Evolutionary conservation across 2,797 vertebrate genomes (phyloP), one percentile per base, ranked within the genome.

Genomic region (Sorex maritimensis): DNA sequence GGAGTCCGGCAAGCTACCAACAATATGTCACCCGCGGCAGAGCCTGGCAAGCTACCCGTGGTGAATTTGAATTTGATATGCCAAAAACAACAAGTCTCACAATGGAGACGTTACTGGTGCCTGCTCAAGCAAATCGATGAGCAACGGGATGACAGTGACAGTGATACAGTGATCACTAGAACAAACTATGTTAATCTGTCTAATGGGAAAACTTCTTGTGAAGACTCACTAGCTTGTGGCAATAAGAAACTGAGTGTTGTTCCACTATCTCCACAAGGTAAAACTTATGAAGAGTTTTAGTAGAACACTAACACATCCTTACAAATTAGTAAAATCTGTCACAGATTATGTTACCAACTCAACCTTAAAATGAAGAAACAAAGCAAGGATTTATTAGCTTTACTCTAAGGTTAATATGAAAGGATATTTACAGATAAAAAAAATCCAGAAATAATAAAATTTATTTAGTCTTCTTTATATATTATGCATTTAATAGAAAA

Each of bases 321-420:
- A 73, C 58, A 63, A 82, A 28, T 28, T 65, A 82, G 81, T 74
- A 63, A 81, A 63, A 74, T 38, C 67, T 67, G 81, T 41, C 63
- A 74, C 17, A 90, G 72, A 55, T 6, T 49, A 19, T 73, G 21
- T 81, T 85, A 30, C 8, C 17, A 73, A 30, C 7, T 88, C 21
- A 84, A 83, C 0, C 30, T 55, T 6, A 72, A 88, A 86, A 55
- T 78, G 30, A 23, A 49, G 6, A 86, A 73, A 72, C 17, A 68
- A 38, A 79, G n/a, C 34, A 34, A 34, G 34, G 24, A 41, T 83
- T 85, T 86, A 65, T 55, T 84, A 19, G 21, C 15, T 63, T 52
- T 7, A 71, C 6, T 68, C 26, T 34, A 34, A 34, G 34, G 34
- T 34, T 34, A 34, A 75, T 30, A 84, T 5, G 52, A 85, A 83